A percentile compares a stretch with the other conserved stretches of the same genome.
phyloP scores from a whole-genome alignment of 1,140 invertebrate species.

The Armadillidium nasatum region DNA sequence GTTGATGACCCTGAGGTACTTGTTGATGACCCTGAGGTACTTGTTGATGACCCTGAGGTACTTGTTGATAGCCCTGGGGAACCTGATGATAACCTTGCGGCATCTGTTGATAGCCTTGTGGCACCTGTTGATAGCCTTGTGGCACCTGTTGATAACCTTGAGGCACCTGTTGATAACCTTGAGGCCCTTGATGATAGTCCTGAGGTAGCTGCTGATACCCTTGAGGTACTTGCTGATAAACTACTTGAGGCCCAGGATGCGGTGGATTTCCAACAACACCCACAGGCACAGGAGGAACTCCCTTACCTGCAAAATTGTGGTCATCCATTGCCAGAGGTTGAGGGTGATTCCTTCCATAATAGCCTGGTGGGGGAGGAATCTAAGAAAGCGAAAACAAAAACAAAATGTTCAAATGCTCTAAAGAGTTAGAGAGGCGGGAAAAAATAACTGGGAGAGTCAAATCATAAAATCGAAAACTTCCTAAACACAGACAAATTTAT shows the following conservation, averaged over 20 bases:
- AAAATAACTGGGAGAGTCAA: neutral
- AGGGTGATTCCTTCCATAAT: conserved; percentile 26
- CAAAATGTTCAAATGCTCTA: conserved; percentile 4
- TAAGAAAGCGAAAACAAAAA: conserved; percentile 27
- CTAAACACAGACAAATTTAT: neutral
- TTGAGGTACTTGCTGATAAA: conserved; percentile 31
- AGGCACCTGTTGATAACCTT: conserved; percentile 40
- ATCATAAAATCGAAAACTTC: neutral
- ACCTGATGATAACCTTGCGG: conserved; percentile 36
- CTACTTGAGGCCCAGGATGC: conserved; percentile 29
- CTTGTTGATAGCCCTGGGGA: conserved; percentile 35
- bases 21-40: conserved; percentile 38
- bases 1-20: conserved; percentile 44
- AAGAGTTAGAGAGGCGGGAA: neutral
- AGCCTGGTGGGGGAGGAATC: conserved; percentile 40
- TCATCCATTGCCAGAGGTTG: conserved; percentile 41
- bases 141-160: conserved; percentile 32
- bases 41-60: conserved; percentile 37
- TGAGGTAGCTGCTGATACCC: conserved; percentile 33
- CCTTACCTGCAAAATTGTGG: conserved; percentile 31
- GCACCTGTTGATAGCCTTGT: conserved; percentile 32
- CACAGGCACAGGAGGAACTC: conserved; percentile 25
- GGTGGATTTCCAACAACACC: conserved; percentile 13
- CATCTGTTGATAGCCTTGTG: conserved; percentile 36
- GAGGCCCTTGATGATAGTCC: conserved; percentile 43